Evolutionary conservation across 2,888 invertebrate genomes (phyloP), one percentile per base, ranked within the genome.

Genomic region (Ganaspis brasiliensis): DNA sequence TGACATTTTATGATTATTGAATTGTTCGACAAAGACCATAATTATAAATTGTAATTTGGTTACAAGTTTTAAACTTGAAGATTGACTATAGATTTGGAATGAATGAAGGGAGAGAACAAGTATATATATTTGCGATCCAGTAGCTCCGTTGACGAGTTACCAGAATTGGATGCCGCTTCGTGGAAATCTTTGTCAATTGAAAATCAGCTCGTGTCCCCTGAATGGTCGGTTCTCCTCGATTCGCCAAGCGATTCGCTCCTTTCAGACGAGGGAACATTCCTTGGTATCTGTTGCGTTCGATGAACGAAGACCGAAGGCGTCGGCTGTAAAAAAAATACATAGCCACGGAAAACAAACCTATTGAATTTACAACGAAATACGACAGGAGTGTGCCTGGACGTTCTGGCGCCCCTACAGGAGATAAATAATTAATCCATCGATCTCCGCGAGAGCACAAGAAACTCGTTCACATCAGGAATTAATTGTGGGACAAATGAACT

Each of bases 81-180:
- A 67, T 24, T 45, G 67, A 40, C 19, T 40, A 45, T 82, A 31
- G 72, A 77, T 57, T 12, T 61, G 81, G 86, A 87, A 87, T 88
- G 88, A 88, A 88, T 88, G 88, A 82, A 86, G 84, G 81, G 74
- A 80, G 76, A 76, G 79, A 82, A 81, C 81, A 80, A 81, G 82
- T 35, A 55, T 19, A n/a, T n/a, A 16, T 37, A 52, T 72, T 31
- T 14, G 56, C 26, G 26, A 73, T 61, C 73, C 67, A 49, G 52
- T 31, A 57, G 72, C 12, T 52, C 61, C 75, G 78, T 75, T 80
- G 82, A 81, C 74, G 72, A 83, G 78, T 80, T 78, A 73, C 45
- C 80, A 81, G 82, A 83, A 83, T 79, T 79, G 80, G 81, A 71
- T 61, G 52, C 75, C 80, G 84, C 80, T 87, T 88, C 85, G 85